Conservation (phyloP, 1,140 invertebrate genomes). For the Saxidomus purpurata region DNA sequence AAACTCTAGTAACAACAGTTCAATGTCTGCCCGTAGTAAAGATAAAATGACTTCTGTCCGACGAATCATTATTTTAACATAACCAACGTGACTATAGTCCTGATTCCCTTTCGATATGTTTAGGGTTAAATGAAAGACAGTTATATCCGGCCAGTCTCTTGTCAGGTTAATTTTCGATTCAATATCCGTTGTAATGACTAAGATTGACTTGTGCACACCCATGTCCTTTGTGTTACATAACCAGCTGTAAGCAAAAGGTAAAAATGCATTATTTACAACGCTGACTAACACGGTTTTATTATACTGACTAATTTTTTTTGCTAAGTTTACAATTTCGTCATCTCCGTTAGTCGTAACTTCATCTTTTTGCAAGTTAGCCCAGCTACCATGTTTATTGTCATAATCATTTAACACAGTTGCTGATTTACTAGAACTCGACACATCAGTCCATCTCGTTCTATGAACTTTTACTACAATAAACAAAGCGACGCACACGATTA, state of each 20-base stretch:
- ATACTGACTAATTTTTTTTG: not conserved
- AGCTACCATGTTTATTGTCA: not conserved
- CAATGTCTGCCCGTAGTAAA: constrained; percentile 67
- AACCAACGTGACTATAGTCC: constrained; percentile 75
- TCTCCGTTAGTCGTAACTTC: not conserved
- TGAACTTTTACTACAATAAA: too few relatives aligned
- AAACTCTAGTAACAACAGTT: constrained; percentile 78
- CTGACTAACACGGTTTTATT: constrained; percentile 69
- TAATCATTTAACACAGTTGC: not conserved
- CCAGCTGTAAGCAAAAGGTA: constrained; percentile 78
- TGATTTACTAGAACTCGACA: too few relatives aligned
- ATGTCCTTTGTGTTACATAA: constrained; percentile 77
- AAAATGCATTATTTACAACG: constrained; percentile 76
- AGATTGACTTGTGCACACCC: constrained; percentile 72
- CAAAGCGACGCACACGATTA: too few relatives aligned
- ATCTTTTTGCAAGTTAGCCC: not conserved
- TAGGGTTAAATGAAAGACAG: constrained; percentile 61
- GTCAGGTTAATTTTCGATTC: constrained; percentile 66
- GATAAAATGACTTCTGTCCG: constrained; percentile 72
- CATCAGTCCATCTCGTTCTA: too few relatives aligned
- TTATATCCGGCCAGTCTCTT: constrained; percentile 72
- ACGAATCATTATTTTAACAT: constrained; percentile 75
- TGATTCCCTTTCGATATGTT: constrained; percentile 65
- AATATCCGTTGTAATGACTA: constrained; percentile 75
- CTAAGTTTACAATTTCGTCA: constrained; percentile 30